These are phyloP conservation scores for Meloidogyne floridensis DNA, from an alignment of 1,140 invertebrate genomes.

Conservation along the genomic window DNA sequence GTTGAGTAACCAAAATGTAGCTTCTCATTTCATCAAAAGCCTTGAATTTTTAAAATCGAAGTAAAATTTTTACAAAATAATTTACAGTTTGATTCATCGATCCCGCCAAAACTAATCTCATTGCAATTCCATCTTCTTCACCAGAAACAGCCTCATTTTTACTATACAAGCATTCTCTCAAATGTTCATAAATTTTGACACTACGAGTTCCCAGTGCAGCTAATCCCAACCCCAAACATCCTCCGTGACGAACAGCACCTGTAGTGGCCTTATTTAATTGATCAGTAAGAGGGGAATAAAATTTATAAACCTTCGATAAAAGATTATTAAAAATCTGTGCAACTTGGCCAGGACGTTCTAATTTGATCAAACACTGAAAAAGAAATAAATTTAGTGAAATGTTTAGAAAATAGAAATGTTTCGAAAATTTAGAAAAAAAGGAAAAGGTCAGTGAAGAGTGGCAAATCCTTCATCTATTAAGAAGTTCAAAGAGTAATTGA, in stretches of 20 bases:
- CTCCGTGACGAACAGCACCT: slow-evolving; percentile 86
- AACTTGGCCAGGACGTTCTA: slow-evolving; percentile 56
- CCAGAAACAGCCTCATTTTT: slow-evolving; percentile 97
- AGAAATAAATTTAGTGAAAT: slow-evolving; percentile 6
- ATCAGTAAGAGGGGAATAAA: slow-evolving; percentile 25
- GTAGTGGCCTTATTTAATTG: slow-evolving; percentile 55
- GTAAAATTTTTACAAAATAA: neutral
- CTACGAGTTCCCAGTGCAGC: slow-evolving; percentile 95
- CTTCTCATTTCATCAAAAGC: slow-evolving; percentile 65
- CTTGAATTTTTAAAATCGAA: slow-evolving; percentile 1
- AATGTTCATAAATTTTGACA: slow-evolving; percentile 86
- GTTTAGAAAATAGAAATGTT: neutral
- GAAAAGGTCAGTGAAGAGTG: no score
- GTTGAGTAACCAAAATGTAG: slow-evolving; percentile 87
- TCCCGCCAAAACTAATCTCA: slow-evolving; percentile 96
- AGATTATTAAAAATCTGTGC: slow-evolving; percentile 53
- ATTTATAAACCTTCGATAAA: slow-evolving; percentile 21
- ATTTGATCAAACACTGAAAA: slow-evolving; percentile 56
- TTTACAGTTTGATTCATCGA: slow-evolving; percentile 39
- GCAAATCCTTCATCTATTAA: no score
- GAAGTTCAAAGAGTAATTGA: no score
- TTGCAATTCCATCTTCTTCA: slow-evolving; percentile 93
- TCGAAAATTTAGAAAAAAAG: no score
- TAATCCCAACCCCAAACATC: slow-evolving; percentile 90
- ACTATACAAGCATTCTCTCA: slow-evolving; percentile 90